Conservation (phyloP, 2,888 invertebrate genomes). For the Nephrocerus scutellatus region DNA sequence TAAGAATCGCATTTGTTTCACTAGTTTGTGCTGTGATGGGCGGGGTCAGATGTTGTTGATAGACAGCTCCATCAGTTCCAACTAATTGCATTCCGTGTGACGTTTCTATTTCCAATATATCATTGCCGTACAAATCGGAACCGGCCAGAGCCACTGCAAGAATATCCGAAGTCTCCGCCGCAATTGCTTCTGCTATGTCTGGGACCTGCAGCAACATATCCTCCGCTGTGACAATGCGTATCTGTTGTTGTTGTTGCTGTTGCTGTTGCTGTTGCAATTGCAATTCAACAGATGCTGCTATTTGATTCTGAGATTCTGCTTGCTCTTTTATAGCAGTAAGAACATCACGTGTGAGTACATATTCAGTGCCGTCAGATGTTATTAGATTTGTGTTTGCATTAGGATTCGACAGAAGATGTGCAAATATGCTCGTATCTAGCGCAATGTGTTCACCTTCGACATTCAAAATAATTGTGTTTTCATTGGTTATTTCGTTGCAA, state of each 20-base stretch:
- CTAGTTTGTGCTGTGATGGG: slow-evolving; percentile 52
- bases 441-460: slow-evolving; percentile 44
- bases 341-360: slow-evolving; percentile 32
- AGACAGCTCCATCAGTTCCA: slow-evolving; percentile 22
- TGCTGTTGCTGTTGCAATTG: slow-evolving; percentile 22
- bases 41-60: neutral
- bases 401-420: slow-evolving; percentile 22
- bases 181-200: slow-evolving; percentile 46
- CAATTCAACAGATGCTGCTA: no score
- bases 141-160: slow-evolving; percentile 69
- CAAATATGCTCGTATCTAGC: slow-evolving; percentile 28
- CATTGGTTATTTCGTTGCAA: slow-evolving; percentile 6
- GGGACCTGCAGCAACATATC: slow-evolving; percentile 20
- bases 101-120: slow-evolving; percentile 29
- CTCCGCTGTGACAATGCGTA: neutral
- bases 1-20: slow-evolving; percentile 67
- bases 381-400: slow-evolving; percentile 32
- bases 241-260: slow-evolving; percentile 12
- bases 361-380: slow-evolving; percentile 32
- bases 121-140: slow-evolving; percentile 60
- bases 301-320: slow-evolving; percentile 13
- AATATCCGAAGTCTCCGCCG: slow-evolving; percentile 51
- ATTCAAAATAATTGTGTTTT: slow-evolving; percentile 23
- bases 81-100: slow-evolving; percentile 17
- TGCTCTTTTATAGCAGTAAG: slow-evolving; percentile 27